These are phyloP conservation scores for Hassar affinis DNA, from an alignment of 2,113 vertebrate genomes.

Conservation along the genomic window DNA sequence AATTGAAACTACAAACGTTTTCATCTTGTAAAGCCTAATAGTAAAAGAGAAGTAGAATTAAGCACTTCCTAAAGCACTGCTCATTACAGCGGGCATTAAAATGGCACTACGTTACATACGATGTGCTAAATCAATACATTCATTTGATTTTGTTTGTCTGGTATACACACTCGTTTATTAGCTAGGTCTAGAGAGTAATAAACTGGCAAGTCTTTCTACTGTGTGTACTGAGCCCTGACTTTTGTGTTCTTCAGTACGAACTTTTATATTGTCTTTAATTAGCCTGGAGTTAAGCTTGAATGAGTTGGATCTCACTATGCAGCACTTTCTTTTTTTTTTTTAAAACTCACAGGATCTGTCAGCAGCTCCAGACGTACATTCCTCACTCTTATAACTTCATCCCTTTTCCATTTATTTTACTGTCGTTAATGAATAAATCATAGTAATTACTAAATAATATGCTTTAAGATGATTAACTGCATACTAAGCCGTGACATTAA, in stretches of 20 bases:
- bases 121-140: not conserved
- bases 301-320: not conserved
- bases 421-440: not conserved
- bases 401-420: not conserved
- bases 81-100: conserved; percentile 16
- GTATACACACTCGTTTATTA: not conserved
- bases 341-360: not conserved
- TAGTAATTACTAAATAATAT: not conserved
- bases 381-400: not conserved
- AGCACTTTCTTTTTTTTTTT: not conserved
- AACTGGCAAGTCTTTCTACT: not conserved
- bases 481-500: not conserved
- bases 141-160: not conserved
- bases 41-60: not conserved
- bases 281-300: not conserved
- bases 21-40: not conserved
- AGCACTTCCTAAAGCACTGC: not conserved
- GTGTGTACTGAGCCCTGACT: not conserved
- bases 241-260: not conserved
- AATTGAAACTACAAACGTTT: not conserved
- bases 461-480: not conserved
- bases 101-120: not conserved
- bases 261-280: conserved; percentile 1
- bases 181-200: not conserved
- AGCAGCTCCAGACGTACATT: not conserved